Percentiles rank a stretch among this genome's conserved stretches.
phyloP scores from a whole-genome alignment of 1,140 invertebrate genomes.

The Zelostemma sp. region DNA sequence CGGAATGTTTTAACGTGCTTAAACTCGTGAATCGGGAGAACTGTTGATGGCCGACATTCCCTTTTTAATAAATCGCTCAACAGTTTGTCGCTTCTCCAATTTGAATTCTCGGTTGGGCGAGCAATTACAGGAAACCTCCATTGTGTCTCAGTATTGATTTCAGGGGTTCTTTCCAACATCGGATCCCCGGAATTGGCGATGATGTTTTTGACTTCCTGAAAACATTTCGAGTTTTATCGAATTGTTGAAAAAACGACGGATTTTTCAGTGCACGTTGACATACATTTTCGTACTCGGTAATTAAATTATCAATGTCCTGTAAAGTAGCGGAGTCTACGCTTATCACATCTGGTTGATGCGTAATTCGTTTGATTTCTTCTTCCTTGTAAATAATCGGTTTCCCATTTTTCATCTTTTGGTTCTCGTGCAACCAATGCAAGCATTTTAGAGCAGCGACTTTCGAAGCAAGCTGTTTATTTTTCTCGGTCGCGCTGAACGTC shows the following conservation, averaged over 20 bases:
- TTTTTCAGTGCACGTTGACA: not conserved
- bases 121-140: no score
- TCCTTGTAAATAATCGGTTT: constrained; percentile 42
- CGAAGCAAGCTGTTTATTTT: constrained; percentile 43
- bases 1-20: no score
- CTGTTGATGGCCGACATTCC: no score
- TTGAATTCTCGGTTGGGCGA: no score
- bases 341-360: constrained; percentile 18
- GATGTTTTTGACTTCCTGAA: constrained; percentile 29
- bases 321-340: constrained; percentile 35
- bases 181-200: constrained; percentile 1
- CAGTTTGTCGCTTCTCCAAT: no score
- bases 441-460: constrained; percentile 43
- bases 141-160: no score
- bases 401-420: constrained; percentile 33
- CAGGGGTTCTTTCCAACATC: no score
- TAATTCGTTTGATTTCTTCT: constrained; percentile 10
- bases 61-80: no score
- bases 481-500: constrained; percentile 36
- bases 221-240: no score
- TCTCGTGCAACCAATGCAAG: constrained; percentile 53
- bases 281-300: constrained; percentile 49
- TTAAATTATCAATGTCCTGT: constrained; percentile 31
- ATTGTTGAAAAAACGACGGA: no score
- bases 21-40: no score